Conservation (phyloP, 2,888 invertebrate species). For the Andrena bicolor region DNA sequence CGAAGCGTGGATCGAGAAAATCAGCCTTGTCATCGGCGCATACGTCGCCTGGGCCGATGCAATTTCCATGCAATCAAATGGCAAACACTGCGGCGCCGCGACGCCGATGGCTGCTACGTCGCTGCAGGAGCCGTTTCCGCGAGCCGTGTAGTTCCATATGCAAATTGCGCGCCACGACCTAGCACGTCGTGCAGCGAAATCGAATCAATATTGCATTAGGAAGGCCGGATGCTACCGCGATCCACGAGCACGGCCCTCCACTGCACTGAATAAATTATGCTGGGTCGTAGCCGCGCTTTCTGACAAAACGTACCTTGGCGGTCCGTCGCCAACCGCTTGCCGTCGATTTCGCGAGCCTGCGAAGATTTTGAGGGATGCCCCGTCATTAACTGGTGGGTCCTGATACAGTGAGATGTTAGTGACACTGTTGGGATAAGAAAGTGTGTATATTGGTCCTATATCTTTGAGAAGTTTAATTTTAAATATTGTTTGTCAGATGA, state of each 20-base stretch:
- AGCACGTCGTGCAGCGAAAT: slow-evolving; percentile 67
- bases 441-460: too few species aligned
- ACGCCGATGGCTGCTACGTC: slow-evolving; percentile 28
- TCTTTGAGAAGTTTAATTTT: too few species aligned
- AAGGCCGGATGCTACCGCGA: slow-evolving; percentile 63
- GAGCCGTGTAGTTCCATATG: slow-evolving; percentile 77
- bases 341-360: slow-evolving; percentile 19
- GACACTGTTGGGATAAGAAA: too few species aligned
- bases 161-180: slow-evolving; percentile 73
- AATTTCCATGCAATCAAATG: slow-evolving; percentile 76
- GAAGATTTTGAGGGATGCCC: slow-evolving; percentile 3
- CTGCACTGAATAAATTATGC: slow-evolving; percentile 60
- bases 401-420: too few species aligned
- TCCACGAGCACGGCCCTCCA: slow-evolving; percentile 45
- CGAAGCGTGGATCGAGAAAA: slow-evolving; percentile 60
- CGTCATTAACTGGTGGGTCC: too few species aligned
- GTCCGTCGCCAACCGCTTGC: slow-evolving; percentile 9
- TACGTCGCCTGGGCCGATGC: slow-evolving; percentile 62
- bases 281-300: slow-evolving; percentile 16
- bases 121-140: slow-evolving; percentile 50
- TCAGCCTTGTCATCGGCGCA: slow-evolving; percentile 63
- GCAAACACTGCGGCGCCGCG: slow-evolving; percentile 62
- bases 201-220: slow-evolving; percentile 77
- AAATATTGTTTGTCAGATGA: too few species aligned
- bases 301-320: slow-evolving; percentile 43